These are phyloP conservation scores for Thaumatotibia leucotreta DNA, from an alignment of 1,140 invertebrate genomes.

Conservation along the genomic window DNA sequence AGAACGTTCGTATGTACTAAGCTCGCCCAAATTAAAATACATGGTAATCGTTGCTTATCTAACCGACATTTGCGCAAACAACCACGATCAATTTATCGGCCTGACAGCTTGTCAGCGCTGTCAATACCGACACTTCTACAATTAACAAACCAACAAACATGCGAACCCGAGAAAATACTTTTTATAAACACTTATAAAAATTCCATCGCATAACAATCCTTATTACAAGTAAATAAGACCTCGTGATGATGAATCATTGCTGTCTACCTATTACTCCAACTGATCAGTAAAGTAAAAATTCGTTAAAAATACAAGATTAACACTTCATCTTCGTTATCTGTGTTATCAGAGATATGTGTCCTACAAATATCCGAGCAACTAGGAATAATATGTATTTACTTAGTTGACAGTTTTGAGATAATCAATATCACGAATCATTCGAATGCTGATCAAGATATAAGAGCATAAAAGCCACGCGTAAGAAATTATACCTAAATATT, in stretches of 20 bases:
- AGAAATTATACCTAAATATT: background rate
- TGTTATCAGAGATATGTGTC: constrained; percentile 57
- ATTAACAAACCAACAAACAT: constrained; percentile 69
- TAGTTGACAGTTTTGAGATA: constrained; percentile 50
- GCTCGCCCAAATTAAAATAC: constrained; percentile 62
- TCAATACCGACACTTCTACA: constrained; percentile 71
- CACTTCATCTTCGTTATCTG: constrained; percentile 71
- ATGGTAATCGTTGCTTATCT: constrained; percentile 65
- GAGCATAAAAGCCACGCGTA: background rate
- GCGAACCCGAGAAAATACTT: constrained; percentile 46
- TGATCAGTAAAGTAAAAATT: constrained; percentile 52
- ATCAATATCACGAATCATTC: constrained; percentile 40
- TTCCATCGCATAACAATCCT: constrained; percentile 35
- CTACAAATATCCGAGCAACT: constrained; percentile 42
- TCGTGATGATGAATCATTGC: background rate
- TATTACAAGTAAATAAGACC: constrained; percentile 21
- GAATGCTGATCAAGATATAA: constrained; percentile 28
- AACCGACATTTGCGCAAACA: constrained; percentile 69
- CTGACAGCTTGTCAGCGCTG: constrained; percentile 69
- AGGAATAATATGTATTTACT: constrained; percentile 54
- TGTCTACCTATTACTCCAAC: background rate
- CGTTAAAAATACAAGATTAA: constrained; percentile 70
- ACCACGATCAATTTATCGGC: constrained; percentile 68
- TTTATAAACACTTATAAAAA: constrained; percentile 15
- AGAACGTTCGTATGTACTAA: constrained; percentile 22